Conservation (phyloP, 2,888 invertebrate species). For the Clivina fossor region DNA sequence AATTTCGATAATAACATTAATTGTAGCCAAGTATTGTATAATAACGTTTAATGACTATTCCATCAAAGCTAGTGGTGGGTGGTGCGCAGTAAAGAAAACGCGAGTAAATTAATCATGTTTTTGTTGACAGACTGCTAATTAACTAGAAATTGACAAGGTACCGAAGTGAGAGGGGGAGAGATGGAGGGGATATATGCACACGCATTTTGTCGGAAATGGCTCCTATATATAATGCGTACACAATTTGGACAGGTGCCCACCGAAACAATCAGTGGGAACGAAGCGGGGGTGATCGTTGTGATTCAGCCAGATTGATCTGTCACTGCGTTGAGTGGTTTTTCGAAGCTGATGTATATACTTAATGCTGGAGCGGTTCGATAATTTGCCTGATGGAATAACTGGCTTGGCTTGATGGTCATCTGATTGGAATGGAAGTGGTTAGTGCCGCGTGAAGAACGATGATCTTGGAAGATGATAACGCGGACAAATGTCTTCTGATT, state of each 20-base stretch:
- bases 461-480: too few relatives aligned
- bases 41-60: conserved; percentile 21
- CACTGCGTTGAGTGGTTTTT: conserved; percentile 38
- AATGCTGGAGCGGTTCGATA: too few relatives aligned
- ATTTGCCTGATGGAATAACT: conserved; percentile 42
- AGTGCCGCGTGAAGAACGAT: too few relatives aligned
- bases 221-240: too few relatives aligned
- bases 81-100: too few relatives aligned
- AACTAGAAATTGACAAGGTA: conserved; percentile 20
- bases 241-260: too few relatives aligned
- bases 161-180: too few relatives aligned
- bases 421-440: too few relatives aligned
- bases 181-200: too few relatives aligned
- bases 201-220: too few relatives aligned
- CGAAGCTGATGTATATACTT: conserved; percentile 45
- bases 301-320: conserved; percentile 34
- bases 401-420: too few relatives aligned
- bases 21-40: conserved; percentile 25
- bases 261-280: background rate
- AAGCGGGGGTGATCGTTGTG: conserved; percentile 9
- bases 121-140: conserved; percentile 33
- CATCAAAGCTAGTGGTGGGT: background rate
- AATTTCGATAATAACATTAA: conserved; percentile 31
- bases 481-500: too few relatives aligned
- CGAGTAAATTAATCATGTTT: conserved; percentile 30